These are phyloP conservation scores for Elysia chlorotica DNA, from an alignment of 1,140 invertebrate species.

Conservation along the genomic window DNA sequence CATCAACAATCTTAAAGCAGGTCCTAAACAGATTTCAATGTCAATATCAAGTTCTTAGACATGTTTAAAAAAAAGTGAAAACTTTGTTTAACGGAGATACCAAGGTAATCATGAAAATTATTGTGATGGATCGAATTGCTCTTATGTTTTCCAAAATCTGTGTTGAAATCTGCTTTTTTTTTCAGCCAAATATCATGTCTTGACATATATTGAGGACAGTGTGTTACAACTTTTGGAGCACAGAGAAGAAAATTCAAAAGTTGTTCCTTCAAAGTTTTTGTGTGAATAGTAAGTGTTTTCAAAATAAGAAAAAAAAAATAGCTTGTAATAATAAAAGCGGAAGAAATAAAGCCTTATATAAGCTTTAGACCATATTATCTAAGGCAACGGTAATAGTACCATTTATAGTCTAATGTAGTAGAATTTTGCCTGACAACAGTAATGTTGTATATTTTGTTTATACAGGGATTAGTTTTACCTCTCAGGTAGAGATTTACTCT, in stretches of 20 bases:
- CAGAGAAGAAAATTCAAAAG: slow-evolving; percentile 60
- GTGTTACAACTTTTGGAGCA: slow-evolving; percentile 56
- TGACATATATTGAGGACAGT: slow-evolving; percentile 59
- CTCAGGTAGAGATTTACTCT: too few species aligned
- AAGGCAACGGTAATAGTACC: background rate
- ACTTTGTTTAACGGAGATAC: too few species aligned
- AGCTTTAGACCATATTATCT: background rate
- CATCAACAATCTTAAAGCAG: too few species aligned
- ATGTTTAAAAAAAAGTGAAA: too few species aligned
- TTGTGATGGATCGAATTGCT: too few species aligned
- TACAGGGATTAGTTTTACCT: background rate
- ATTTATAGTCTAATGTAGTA: background rate
- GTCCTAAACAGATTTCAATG: too few species aligned
- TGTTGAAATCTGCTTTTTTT: background rate
- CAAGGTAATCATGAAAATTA: too few species aligned
- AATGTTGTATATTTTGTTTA: background rate
- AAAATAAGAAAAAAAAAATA: background rate
- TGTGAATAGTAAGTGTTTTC: slow-evolving; percentile 58
- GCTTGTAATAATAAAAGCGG: background rate
- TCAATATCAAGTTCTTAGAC: too few species aligned
- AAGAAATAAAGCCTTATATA: background rate
- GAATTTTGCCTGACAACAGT: background rate
- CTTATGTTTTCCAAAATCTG: too few species aligned
- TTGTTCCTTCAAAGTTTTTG: slow-evolving; percentile 57
- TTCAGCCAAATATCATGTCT: slow-evolving; percentile 52